A percentile compares a stretch with the other conserved stretches of the same genome.
These are phyloP conservation scores for Rhabdornis inornatus DNA, from an alignment of 2,113 vertebrate genomes.

Conservation along the genomic window DNA sequence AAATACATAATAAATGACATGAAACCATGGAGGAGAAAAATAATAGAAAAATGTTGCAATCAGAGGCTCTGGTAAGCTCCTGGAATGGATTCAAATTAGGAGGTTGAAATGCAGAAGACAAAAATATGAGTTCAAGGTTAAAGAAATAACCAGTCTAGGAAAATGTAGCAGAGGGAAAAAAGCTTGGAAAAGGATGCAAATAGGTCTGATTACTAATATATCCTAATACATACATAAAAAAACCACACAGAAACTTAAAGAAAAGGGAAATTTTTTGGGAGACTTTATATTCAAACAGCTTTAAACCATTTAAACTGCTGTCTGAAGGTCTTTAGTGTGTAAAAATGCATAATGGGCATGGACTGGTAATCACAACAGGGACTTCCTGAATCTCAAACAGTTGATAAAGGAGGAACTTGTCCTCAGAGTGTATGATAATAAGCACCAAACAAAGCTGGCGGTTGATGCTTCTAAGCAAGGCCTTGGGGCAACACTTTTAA, in stretches of 20 bases:
- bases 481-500: conserved; percentile 65
- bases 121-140: conserved; percentile 49
- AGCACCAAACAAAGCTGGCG: conserved; percentile 52
- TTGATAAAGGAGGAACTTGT: conserved; percentile 47
- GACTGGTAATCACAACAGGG: conserved; percentile 49
- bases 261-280: not conserved
- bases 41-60: not conserved
- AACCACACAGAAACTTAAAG: not conserved
- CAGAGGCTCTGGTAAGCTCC: not conserved
- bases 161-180: not conserved
- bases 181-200: not conserved
- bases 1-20: not conserved
- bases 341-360: conserved; percentile 46
- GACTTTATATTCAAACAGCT: conserved; percentile 15
- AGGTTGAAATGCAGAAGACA: not conserved
- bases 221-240: not conserved
- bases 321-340: conserved; percentile 37
- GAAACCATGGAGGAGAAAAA: not conserved
- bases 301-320: conserved; percentile 18
- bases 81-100: conserved; percentile 1
- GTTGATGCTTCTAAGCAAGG: conserved; percentile 56
- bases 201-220: not conserved
- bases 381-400: conserved; percentile 55
- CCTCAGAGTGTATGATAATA: conserved; percentile 55
- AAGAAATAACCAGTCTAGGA: not conserved